Evolutionary conservation across 2,888 invertebrate genomes (phyloP), one percentile per base, ranked within the genome.

Genomic region (Stramonita haemastoma): DNA sequence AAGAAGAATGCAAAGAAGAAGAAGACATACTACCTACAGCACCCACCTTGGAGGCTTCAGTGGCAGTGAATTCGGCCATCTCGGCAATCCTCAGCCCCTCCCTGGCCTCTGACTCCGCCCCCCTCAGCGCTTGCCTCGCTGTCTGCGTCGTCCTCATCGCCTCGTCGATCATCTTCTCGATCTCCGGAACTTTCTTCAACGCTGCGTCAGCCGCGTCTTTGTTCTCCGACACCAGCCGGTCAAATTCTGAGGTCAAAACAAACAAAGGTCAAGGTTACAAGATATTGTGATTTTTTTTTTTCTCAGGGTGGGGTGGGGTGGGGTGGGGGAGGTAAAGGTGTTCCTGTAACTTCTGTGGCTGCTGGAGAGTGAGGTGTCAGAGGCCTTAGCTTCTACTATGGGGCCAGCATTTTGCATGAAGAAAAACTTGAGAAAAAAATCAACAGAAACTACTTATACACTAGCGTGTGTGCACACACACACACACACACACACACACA

Each of bases 151-250:
- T 97, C 5, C 96, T 96, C 89, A 97, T 97, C 0, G 98, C 98
- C 92, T 98, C 97, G 36, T 96, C 94, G 77, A 98, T 97, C 91
- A 97, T 96, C 89, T 96, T 96, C 94, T 98, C 97, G 89, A 99
- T 98, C 91, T 97, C 97, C 0, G 97, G 97, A 32, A 99, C 97
- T 91, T 97, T 97, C 91, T 97, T 96, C 26, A 98, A 96, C 0
- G 99, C 98, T 91, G 97, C 97, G 83, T 97, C 97, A 0, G 99
- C 99, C 92, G 97, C 97, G 86, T 97, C 97, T 90, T 98, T 98
- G 90, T 98, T 98, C 92, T 97, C 97, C 92, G 98, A 98, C 96
- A 98, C 98, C 96, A 98, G 97, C 90, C 98, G 97, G 95, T 99
- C 98, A 96, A 99, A 99, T 95, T 98, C 96, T 96, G 93, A 6